A percentile compares a stretch with the other conserved stretches of the same genome.
phyloP scores from a whole-genome alignment of 2,797 vertebrate genomes.

The Esox lucius region DNA sequence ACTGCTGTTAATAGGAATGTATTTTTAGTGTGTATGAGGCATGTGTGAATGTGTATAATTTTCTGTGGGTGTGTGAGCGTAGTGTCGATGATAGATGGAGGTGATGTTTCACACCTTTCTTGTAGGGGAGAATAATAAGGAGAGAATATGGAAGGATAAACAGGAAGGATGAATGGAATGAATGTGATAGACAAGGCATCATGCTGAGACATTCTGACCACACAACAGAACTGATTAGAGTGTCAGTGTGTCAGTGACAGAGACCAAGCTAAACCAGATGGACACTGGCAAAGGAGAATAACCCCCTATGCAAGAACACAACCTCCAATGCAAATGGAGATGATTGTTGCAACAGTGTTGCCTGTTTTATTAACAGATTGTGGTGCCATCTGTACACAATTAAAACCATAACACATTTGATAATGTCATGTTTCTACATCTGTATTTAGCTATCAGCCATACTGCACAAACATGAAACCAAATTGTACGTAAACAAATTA shows the following conservation, averaged over 20 bases:
- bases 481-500: background rate
- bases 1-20: constrained; percentile 73
- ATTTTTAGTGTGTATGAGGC: constrained; percentile 72
- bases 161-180: constrained; percentile 20
- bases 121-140: constrained; percentile 9
- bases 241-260: background rate
- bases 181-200: constrained; percentile 24
- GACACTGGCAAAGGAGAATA: background rate
- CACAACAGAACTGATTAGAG: background rate
- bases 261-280: background rate
- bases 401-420: no score
- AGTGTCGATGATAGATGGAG: constrained; percentile 74
- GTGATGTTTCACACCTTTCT: constrained; percentile 67
- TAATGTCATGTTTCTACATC: no score
- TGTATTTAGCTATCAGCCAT: background rate
- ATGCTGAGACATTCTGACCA: constrained; percentile 11
- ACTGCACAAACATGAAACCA: background rate
- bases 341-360: background rate
- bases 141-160: constrained; percentile 21
- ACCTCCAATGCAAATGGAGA: background rate
- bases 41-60: constrained; percentile 64
- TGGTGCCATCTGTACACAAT: background rate
- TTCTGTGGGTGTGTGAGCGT: constrained; percentile 67
- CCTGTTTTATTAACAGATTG: background rate
- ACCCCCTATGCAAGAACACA: background rate